These are phyloP conservation scores for Ormyrus thymus DNA, from an alignment of 2,888 invertebrate genomes.

Conservation along the genomic window DNA sequence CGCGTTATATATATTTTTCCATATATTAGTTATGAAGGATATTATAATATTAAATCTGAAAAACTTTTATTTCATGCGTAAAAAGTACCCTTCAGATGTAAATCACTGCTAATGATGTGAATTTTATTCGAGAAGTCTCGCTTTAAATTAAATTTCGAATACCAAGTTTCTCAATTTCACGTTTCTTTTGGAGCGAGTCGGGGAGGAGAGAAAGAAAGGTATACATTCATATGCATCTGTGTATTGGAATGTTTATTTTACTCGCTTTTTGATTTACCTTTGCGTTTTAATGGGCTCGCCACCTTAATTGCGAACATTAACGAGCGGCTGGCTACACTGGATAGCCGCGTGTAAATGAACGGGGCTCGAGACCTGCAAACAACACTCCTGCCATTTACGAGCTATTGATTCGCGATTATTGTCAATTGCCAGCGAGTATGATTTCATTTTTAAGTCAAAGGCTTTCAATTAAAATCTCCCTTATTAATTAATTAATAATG, in stretches of 20 bases:
- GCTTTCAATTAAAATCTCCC: constrained; percentile 34
- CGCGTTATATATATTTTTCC: not conserved
- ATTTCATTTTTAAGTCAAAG: not conserved
- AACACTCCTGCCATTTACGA: constrained; percentile 33
- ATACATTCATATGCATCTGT: constrained; percentile 32
- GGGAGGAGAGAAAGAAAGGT: constrained; percentile 14
- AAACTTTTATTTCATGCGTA: constrained; percentile 12
- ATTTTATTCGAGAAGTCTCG: constrained; percentile 36
- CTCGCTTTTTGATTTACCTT: constrained; percentile 53
- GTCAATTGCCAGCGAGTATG: constrained; percentile 28
- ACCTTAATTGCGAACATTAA: constrained; percentile 65
- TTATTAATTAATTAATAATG: constrained; percentile 9
- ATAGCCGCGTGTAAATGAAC: constrained; percentile 63
- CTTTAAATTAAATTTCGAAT: constrained; percentile 53
- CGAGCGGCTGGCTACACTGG: constrained; percentile 60
- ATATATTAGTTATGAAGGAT: constrained; percentile 14
- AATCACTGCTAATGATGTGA: constrained; percentile 52
- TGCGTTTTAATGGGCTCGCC: constrained; percentile 56
- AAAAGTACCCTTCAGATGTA: constrained; percentile 31
- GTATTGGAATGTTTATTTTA: constrained; percentile 55
- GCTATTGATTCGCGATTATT: constrained; percentile 51
- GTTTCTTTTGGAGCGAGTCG: constrained; percentile 33
- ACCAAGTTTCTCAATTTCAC: constrained; percentile 46
- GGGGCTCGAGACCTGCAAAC: constrained; percentile 45
- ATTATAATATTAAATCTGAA: constrained; percentile 15